phyloP scores from a whole-genome alignment of 2,113 vertebrate genomes.

The Smithornis capensis region DNA sequence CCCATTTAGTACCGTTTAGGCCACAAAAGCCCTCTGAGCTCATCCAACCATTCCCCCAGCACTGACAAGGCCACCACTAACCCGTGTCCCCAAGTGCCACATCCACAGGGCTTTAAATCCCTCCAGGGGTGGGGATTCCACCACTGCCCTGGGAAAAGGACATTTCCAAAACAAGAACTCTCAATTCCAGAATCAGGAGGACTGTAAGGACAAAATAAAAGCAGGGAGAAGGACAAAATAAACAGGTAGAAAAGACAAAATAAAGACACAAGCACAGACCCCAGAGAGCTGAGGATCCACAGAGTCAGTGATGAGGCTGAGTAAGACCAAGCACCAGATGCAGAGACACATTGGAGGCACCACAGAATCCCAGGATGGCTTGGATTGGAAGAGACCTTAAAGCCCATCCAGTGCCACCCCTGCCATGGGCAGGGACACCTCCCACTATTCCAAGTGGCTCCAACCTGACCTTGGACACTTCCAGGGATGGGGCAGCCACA shows the following conservation, averaged over 20 bases:
- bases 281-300: background rate
- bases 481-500: background rate
- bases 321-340: background rate
- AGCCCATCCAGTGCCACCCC: background rate
- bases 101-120: background rate
- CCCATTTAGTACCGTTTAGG: background rate
- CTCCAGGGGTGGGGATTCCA: background rate
- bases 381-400: background rate
- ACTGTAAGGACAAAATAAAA: background rate
- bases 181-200: background rate
- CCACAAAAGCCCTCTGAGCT: background rate
- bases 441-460: accelerated
- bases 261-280: background rate
- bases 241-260: background rate
- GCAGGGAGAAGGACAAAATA: background rate
- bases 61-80: background rate
- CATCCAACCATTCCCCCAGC: background rate
- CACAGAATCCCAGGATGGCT: background rate
- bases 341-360: background rate
- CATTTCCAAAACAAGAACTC: background rate
- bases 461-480: accelerated
- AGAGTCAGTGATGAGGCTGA: background rate
- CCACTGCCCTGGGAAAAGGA: background rate
- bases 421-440: background rate
- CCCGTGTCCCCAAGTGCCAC: background rate